Conservation (phyloP, 2,888 invertebrate genomes). For the Adelognathus sp. region DNA sequence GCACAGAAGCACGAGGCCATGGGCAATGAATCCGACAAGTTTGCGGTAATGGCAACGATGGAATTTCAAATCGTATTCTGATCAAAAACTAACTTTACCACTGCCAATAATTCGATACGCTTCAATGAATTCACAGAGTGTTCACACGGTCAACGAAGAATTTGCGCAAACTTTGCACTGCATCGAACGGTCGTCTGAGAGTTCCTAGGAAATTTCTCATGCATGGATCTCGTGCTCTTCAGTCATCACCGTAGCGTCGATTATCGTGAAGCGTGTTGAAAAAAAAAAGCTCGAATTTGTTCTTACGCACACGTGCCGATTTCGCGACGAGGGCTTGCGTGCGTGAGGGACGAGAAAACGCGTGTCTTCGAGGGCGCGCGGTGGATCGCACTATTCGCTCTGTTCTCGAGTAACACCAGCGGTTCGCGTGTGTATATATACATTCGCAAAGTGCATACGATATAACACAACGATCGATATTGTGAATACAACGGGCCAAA, state of each 20-base stretch:
- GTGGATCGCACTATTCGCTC: neutral
- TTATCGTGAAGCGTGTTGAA: neutral
- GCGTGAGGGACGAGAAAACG: neutral
- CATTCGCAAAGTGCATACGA: conserved; percentile 1
- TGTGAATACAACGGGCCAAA: neutral
- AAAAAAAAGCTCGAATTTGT: neutral
- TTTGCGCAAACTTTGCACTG: neutral
- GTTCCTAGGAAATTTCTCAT: neutral
- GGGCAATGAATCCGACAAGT: neutral
- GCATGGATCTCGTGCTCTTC: conserved; percentile 4
- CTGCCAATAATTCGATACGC: neutral
- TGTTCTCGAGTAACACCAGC: neutral
- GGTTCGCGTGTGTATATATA: neutral
- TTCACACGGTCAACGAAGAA: neutral
- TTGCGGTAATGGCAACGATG: neutral
- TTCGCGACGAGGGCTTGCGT: neutral
- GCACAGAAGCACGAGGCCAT: conserved; percentile 15
- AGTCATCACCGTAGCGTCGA: neutral
- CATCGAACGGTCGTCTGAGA: neutral
- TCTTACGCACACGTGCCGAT: neutral
- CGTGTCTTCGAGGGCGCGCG: neutral
- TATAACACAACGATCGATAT: conserved; percentile 1
- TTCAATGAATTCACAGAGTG: neutral
- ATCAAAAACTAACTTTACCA: neutral
- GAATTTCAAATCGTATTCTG: neutral